These are phyloP conservation scores for Limnephilus auricula DNA, from an alignment of 2,888 invertebrate genomes.

Conservation along the genomic window DNA sequence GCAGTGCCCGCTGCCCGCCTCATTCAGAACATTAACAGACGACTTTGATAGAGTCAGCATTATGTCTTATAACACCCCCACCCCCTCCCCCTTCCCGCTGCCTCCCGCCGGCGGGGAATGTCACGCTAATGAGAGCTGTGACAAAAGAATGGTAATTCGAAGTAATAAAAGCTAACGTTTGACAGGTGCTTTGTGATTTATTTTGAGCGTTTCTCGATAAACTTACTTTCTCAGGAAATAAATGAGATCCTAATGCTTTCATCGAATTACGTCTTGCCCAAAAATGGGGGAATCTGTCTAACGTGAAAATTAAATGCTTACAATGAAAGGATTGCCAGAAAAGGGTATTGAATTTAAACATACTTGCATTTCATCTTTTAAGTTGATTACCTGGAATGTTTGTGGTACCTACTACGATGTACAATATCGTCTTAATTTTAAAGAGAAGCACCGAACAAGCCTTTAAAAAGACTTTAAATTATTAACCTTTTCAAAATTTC, in stretches of 20 bases:
- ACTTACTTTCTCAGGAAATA: background rate
- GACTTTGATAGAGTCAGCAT: slow-evolving; percentile 35
- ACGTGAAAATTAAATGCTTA: background rate
- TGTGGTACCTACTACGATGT: too few species aligned
- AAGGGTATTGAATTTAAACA: background rate
- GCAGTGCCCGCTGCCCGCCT: slow-evolving; percentile 5
- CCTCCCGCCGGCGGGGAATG: background rate
- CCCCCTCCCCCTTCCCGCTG: background rate
- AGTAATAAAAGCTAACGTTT: background rate
- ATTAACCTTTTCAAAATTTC: too few species aligned
- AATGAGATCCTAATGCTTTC: background rate
- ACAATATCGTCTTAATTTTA: too few species aligned
- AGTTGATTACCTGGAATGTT: too few species aligned
- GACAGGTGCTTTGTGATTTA: background rate
- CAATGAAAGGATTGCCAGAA: background rate
- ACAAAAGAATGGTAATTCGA: slow-evolving; percentile 11
- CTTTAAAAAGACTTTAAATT: too few species aligned
- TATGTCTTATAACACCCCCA: background rate
- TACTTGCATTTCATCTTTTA: too few species aligned
- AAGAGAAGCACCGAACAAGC: too few species aligned
- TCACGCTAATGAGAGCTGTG: background rate
- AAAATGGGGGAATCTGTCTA: background rate
- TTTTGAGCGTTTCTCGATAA: background rate
- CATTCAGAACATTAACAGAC: slow-evolving; percentile 41
- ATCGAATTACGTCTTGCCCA: background rate